A percentile compares a stretch with the other conserved stretches of the same genome.
phyloP scores from a whole-genome alignment of 2,113 vertebrate species.

The Chaetodon auriga region DNA sequence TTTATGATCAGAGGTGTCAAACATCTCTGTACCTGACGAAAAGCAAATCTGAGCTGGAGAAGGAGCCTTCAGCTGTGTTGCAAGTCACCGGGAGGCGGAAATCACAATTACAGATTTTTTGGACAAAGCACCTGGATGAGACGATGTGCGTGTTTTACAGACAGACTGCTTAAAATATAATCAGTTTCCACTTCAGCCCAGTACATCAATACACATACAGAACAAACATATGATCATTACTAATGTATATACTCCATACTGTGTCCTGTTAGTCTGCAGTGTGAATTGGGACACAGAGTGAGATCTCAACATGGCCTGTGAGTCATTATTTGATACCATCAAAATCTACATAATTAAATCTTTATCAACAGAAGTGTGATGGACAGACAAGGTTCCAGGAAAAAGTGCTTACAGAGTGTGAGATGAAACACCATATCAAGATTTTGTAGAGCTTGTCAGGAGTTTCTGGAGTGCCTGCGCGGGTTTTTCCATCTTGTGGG shows the following conservation, averaged over 20 bases:
- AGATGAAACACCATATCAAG: conserved; percentile 2
- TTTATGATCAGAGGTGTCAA: neutral
- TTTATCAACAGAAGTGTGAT: conserved; percentile 20
- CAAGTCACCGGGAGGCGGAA: neutral
- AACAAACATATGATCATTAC: neutral
- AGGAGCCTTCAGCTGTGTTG: neutral
- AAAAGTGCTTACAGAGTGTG: conserved; percentile 14
- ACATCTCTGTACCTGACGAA: neutral
- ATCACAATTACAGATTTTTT: neutral
- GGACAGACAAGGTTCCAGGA: neutral
- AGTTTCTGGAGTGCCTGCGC: conserved; percentile 21
- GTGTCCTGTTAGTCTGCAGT: neutral
- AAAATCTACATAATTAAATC: conserved; percentile 48
- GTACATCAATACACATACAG: neutral
- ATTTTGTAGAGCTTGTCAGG: neutral
- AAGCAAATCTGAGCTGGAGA: neutral
- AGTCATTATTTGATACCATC: conserved; percentile 51
- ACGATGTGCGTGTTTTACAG: neutral
- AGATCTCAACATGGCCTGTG: neutral
- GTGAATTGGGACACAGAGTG: neutral
- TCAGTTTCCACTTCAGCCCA: neutral
- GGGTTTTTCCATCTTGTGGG: neutral
- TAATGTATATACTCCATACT: neutral
- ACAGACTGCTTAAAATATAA: neutral
- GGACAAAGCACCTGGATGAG: neutral